A percentile compares a stretch with the other conserved stretches of the same genome.
These are phyloP conservation scores for Andricus curvator DNA, from an alignment of 2,888 invertebrate genomes.

Conservation along the genomic window DNA sequence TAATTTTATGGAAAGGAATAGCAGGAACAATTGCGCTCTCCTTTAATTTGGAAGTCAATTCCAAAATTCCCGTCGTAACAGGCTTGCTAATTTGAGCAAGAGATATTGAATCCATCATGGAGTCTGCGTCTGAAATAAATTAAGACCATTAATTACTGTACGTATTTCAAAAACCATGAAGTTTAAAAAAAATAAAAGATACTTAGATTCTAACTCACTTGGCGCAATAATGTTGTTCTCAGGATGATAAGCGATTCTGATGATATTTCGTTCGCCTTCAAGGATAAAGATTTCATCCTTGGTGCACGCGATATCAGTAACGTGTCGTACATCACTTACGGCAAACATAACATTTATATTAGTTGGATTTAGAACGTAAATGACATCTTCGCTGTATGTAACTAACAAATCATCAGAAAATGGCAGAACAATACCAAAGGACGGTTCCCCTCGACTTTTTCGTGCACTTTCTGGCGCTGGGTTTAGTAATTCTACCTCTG, in stretches of 20 bases:
- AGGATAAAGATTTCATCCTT: slow-evolving; percentile 90
- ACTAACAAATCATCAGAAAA: slow-evolving; percentile 87
- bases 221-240: slow-evolving; percentile 79
- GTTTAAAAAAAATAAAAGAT: background rate
- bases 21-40: slow-evolving; percentile 74
- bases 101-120: slow-evolving; percentile 60
- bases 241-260: slow-evolving; percentile 88
- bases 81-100: slow-evolving; percentile 72
- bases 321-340: slow-evolving; percentile 70
- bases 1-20: slow-evolving; percentile 74
- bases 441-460: slow-evolving; percentile 80
- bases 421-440: slow-evolving; percentile 83
- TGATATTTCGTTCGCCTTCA: slow-evolving; percentile 87
- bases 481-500: slow-evolving; percentile 86
- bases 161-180: background rate
- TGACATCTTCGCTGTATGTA: slow-evolving; percentile 85
- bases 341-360: slow-evolving; percentile 74
- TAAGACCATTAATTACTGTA: background rate
- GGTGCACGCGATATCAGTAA: slow-evolving; percentile 81
- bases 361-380: slow-evolving; percentile 88
- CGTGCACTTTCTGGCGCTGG: slow-evolving; percentile 80
- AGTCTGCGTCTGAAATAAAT: slow-evolving; percentile 52
- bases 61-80: slow-evolving; percentile 71
- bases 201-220: slow-evolving; percentile 58
- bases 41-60: slow-evolving; percentile 75